Percentiles rank a stretch among this genome's conserved stretches.
phyloP scores from a whole-genome alignment of 2,888 invertebrate genomes.

The Smittia sp. region DNA sequence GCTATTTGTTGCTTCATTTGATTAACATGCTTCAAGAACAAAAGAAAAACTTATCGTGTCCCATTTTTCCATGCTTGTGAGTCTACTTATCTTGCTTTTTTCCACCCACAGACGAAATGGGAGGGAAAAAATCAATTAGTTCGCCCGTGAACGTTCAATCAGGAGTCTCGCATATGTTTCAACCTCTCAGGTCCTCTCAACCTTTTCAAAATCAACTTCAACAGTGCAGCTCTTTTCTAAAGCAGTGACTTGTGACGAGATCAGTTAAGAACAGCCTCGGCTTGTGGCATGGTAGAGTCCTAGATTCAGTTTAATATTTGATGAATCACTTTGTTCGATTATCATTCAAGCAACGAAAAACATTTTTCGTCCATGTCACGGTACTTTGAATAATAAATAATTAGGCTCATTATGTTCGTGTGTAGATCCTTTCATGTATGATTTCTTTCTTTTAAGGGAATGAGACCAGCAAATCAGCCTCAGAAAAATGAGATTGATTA shows the following conservation, averaged over 20 bases:
- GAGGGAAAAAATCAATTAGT: slow-evolving; percentile 21
- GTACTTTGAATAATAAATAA: slow-evolving; percentile 21
- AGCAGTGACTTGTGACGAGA: no score
- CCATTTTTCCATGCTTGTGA: background rate
- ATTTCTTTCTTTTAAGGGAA: background rate
- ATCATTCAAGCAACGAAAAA: background rate
- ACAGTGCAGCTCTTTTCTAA: no score
- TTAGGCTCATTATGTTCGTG: slow-evolving; percentile 1
- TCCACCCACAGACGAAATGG: background rate
- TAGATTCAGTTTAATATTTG: slow-evolving; percentile 18
- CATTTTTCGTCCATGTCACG: slow-evolving; percentile 12
- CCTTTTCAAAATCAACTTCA: no score
- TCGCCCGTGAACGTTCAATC: background rate
- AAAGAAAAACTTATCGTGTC: background rate
- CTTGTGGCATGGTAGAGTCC: no score
- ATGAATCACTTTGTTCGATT: slow-evolving; percentile 29
- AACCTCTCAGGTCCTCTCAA: no score
- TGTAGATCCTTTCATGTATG: background rate
- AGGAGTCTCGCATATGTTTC: background rate
- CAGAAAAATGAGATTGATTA: background rate
- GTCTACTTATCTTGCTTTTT: background rate
- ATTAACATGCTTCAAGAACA: slow-evolving; percentile 12
- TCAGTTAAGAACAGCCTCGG: no score
- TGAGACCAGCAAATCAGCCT: background rate
- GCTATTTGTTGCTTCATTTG: slow-evolving; percentile 8